Evolutionary conservation across 2,888 invertebrate species (phyloP).

Genomic region (Xestia rhomboidea): DNA sequence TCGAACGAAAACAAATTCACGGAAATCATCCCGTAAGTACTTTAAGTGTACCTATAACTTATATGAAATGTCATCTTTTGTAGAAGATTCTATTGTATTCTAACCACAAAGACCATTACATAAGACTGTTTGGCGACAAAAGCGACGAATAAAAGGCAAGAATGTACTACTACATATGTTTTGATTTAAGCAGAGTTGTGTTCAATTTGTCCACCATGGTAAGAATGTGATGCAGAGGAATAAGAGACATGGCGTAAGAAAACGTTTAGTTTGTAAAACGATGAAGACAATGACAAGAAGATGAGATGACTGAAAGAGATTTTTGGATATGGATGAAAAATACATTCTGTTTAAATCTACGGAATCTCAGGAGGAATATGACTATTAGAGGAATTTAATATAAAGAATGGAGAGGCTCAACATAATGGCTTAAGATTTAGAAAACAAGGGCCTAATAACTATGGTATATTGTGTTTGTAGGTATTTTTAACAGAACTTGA

Average conservation of each 20-base stretch:
- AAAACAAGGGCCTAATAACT: background rate
- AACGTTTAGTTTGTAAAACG: background rate
- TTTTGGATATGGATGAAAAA: background rate
- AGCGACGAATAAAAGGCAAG: background rate
- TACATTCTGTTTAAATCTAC: background rate
- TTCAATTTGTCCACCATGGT: background rate
- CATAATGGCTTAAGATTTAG: background rate
- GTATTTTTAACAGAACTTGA: background rate
- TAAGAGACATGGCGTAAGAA: background rate
- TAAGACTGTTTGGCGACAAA: background rate
- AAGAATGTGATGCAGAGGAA: background rate
- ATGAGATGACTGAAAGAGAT: background rate
- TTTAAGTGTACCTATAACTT: no score
- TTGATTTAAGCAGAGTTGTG: background rate
- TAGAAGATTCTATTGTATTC: background rate
- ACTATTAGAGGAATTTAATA: background rate
- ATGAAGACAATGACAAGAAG: background rate
- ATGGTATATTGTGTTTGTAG: background rate
- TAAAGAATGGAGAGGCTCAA: background rate
- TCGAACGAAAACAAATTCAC: no score
- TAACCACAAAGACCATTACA: background rate
- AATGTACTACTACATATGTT: no score
- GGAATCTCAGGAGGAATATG: background rate
- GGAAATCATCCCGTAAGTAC: no score
- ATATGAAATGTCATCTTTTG: no score